Evolutionary conservation across 2,797 vertebrate species (phyloP).

Genomic region (Poecile montanus): DNA sequence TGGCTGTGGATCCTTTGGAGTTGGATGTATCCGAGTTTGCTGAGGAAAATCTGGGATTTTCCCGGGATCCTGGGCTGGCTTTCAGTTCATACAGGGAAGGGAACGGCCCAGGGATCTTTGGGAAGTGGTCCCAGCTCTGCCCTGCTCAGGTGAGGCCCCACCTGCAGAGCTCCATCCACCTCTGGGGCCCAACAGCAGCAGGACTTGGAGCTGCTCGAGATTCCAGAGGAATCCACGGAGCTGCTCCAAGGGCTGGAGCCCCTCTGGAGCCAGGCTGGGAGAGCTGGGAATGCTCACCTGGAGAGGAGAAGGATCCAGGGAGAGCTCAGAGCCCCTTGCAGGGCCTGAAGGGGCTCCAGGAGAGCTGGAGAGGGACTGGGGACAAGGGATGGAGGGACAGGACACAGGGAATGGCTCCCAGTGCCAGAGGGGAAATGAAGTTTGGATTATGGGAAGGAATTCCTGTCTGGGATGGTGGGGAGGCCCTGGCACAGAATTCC

Average conservation of each 20-base stretch:
- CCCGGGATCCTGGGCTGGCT: neutral
- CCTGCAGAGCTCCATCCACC: neutral
- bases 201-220: accelerated
- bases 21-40: neutral
- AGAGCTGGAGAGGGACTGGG: neutral
- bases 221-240: neutral
- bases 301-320: neutral
- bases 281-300: neutral
- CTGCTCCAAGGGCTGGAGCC: accelerated
- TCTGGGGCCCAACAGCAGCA: accelerated
- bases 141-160: neutral
- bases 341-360: neutral
- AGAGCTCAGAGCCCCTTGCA: neutral
- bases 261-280: neutral
- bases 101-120: accelerated
- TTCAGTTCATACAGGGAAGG: neutral
- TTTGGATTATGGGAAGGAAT: neutral
- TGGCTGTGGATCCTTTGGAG: neutral
- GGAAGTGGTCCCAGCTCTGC: neutral
- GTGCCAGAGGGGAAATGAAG: accelerated
- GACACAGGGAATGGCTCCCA: neutral
- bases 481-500: neutral
- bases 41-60: neutral
- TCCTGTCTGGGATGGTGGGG: neutral
- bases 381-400: neutral